A percentile compares a stretch with the other conserved stretches of the same genome.
These are phyloP conservation scores for Lucifuga dentata DNA, from an alignment of 2,113 vertebrate species.

Conservation along the genomic window DNA sequence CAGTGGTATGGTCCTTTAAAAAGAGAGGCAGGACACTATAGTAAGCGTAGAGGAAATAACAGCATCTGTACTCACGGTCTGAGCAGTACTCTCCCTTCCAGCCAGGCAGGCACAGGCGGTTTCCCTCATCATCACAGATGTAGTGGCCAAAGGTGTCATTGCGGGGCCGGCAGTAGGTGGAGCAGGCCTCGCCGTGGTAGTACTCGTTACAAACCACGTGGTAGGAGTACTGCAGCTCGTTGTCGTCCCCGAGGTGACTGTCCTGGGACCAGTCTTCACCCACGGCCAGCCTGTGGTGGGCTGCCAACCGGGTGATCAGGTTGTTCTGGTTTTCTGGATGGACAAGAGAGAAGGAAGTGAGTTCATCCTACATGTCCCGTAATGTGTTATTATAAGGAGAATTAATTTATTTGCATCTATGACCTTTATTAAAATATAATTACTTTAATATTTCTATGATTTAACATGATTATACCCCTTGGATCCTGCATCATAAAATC, in stretches of 20 bases:
- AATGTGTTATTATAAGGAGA: too few relatives aligned
- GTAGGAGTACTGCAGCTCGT: slow-evolving; percentile 88
- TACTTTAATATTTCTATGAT: too few relatives aligned
- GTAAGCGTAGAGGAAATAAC: not conserved
- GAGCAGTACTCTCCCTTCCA: slow-evolving; percentile 87
- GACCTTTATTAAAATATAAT: too few relatives aligned
- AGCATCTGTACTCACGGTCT: slow-evolving; percentile 73
- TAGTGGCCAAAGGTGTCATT: slow-evolving; percentile 87
- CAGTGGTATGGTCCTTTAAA: too few relatives aligned
- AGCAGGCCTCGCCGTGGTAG: slow-evolving; percentile 86
- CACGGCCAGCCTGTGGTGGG: slow-evolving; percentile 79
- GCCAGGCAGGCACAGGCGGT: slow-evolving; percentile 80
- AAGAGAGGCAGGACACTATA: too few relatives aligned
- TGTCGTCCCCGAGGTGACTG: slow-evolving; percentile 79
- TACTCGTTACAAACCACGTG: slow-evolving; percentile 86
- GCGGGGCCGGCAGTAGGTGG: slow-evolving; percentile 85
- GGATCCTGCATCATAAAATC: too few relatives aligned
- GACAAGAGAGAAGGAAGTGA: not conserved
- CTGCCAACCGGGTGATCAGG: slow-evolving; percentile 85
- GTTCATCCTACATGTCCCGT: not conserved
- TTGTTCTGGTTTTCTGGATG: slow-evolving; percentile 83
- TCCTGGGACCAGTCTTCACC: slow-evolving; percentile 87
- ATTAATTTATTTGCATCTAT: too few relatives aligned
- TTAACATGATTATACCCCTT: too few relatives aligned
- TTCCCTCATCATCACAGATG: slow-evolving; percentile 76